Base-by-base conservation (phyloP, 2,113 vertebrate species). In the Arothron firmamentum region DNA sequence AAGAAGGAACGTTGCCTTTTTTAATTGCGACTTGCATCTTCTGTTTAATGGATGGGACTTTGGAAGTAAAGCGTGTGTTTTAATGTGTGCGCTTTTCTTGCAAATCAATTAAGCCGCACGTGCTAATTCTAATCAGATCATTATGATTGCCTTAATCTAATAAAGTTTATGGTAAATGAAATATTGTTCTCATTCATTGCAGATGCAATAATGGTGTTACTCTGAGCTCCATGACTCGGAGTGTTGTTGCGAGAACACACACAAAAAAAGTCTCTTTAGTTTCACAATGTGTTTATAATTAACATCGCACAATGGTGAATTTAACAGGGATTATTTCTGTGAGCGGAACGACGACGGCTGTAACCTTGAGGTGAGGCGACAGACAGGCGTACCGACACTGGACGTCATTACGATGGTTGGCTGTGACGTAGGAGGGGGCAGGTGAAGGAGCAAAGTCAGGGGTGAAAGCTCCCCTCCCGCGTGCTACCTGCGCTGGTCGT, bases 131-230 rank as follows among this genome's bases (percentile, higher is more conserved):
- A 74, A 74, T 50, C 64, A 17, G 52, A 77, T 75, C 56, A 69
- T 43, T 62, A 62, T 59, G 68, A 79, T 59, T 55, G 34, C 65
- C 70, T 62, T 66, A 60, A 75, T 70, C 53, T 66, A 74, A 81
- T 74, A 62, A 81, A 83, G 58, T 72, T 59, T 70, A 73, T 55
- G 59, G 43, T 65, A 59, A 74, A 78, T 51, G 54, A 64, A 82
- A 76, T 68, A 59, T 70, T 47, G 67, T 67, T 53, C 45, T 73
- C 42, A 64, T 75, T 79, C 62, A 66, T 56, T 72, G 56, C 58
- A 48, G 56, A 72, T 25, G 34, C 62, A 80, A 59, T 75, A 74
- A 79, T 72, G 66, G 65, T 72, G 68, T 70, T 65, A 62, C 18
- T 49, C 62, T 56, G 71, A 64, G 50, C 67, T 80, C 69, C 23